Conservation (phyloP, 2,888 invertebrate species). For the Oligia latruncula region DNA sequence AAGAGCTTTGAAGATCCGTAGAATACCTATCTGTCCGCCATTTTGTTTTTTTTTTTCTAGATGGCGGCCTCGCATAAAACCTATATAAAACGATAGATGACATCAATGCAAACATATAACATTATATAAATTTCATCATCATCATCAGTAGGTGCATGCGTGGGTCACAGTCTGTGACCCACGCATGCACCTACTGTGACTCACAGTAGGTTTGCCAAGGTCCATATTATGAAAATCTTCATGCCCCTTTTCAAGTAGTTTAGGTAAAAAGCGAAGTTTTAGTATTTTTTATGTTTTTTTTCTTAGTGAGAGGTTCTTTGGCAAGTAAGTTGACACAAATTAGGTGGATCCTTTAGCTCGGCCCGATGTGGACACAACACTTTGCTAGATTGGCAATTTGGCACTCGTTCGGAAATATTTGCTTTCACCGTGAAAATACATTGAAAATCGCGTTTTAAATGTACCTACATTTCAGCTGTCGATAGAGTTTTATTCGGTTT, state of each 20-base stretch:
- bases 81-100: too few species aligned
- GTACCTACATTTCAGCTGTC: slow-evolving; percentile 29
- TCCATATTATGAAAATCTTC: background rate
- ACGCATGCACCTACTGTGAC: too few species aligned
- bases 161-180: too few species aligned
- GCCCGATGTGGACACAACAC: slow-evolving; percentile 78
- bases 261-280: slow-evolving; percentile 25
- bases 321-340: slow-evolving; percentile 70
- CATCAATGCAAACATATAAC: too few species aligned
- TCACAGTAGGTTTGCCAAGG: background rate
- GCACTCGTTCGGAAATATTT: slow-evolving; percentile 74
- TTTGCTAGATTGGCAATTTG: slow-evolving; percentile 86
- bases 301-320: slow-evolving; percentile 49
- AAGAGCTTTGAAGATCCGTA: too few species aligned
- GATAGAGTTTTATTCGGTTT: slow-evolving; percentile 17
- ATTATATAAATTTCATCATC: too few species aligned
- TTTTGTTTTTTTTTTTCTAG: too few species aligned
- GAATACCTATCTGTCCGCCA: too few species aligned
- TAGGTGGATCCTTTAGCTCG: slow-evolving; percentile 67
- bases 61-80: too few species aligned
- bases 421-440: slow-evolving; percentile 68
- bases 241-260: slow-evolving; percentile 30
- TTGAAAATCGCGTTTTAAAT: slow-evolving; percentile 51
- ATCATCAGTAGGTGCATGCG: too few species aligned
- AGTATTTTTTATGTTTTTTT: slow-evolving; percentile 27